Percentiles rank a stretch among this genome's conserved stretches.
phyloP scores from a whole-genome alignment of 2,113 vertebrate genomes.

The Progne subis region DNA sequence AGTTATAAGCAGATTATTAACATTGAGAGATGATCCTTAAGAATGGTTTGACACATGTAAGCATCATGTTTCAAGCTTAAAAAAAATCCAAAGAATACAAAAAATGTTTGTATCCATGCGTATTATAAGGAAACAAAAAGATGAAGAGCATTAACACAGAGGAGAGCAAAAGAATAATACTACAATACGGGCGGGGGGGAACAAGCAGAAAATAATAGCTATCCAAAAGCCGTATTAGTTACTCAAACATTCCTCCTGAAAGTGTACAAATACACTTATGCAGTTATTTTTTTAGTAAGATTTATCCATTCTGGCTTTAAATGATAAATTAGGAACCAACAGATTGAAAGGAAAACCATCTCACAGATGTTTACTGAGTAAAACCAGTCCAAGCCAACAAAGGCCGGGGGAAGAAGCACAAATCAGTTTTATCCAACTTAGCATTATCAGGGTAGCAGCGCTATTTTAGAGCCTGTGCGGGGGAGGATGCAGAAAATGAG shows the following conservation, averaged over 20 bases:
- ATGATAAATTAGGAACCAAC: not conserved
- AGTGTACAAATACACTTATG: not conserved
- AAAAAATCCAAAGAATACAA: not conserved
- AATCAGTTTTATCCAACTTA: conserved; percentile 34
- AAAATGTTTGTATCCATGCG: not conserved
- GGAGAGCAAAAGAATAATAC: not conserved
- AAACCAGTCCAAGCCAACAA: not conserved
- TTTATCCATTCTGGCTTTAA: not conserved
- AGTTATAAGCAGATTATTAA: conserved; percentile 62
- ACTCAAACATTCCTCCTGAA: not conserved
- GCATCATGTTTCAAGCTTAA: not conserved
- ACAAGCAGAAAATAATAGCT: not conserved
- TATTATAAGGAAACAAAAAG: conserved; percentile 1
- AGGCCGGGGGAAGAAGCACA: not conserved
- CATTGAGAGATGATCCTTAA: conserved; percentile 31
- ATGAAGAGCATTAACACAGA: not conserved
- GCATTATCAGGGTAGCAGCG: not conserved
- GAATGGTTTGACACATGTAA: conserved; percentile 25
- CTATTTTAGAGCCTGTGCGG: conserved; percentile 36
- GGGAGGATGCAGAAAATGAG: conserved; percentile 48
- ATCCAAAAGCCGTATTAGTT: not conserved
- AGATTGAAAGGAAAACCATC: not conserved
- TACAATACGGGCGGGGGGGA: accelerated
- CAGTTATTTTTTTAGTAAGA: not conserved
- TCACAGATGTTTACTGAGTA: not conserved